Evolutionary conservation across 2,113 vertebrate species (phyloP).

Genomic region (Phaethornis superciliosus): DNA sequence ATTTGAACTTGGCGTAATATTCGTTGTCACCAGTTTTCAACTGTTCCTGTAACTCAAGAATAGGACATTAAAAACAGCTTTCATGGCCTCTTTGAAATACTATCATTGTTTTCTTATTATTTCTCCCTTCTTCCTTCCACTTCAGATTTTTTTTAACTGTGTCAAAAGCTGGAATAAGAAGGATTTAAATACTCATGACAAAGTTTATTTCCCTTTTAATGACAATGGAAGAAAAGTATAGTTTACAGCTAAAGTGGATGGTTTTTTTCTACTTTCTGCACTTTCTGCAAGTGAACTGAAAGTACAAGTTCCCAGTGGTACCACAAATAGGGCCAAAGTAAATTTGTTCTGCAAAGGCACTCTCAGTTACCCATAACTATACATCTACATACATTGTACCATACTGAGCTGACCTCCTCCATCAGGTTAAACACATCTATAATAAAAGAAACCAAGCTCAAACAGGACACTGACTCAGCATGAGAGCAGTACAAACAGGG

Average conservation of each 20-base stretch:
- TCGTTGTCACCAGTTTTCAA: neutral
- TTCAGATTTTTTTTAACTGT: neutral
- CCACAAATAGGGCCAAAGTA: neutral
- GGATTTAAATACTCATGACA: neutral
- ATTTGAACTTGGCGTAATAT: neutral
- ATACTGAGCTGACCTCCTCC: neutral
- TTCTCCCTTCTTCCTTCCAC: neutral
- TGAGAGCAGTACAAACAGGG: neutral
- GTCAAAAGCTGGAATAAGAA: neutral
- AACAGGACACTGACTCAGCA: neutral
- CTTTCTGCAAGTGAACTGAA: neutral
- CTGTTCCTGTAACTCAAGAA: neutral
- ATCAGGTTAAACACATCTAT: rapidly evolving
- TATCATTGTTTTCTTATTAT: neutral
- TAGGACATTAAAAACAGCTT: neutral
- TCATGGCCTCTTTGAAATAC: neutral
- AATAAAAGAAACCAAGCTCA: neutral
- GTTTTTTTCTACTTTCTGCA: neutral
- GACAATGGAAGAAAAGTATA: neutral
- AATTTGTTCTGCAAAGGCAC: neutral
- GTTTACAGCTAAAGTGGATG: neutral
- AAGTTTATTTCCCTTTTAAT: neutral
- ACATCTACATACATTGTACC: neutral
- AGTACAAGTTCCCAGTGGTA: neutral
- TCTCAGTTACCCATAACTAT: neutral